Evolutionary conservation across 2,113 vertebrate genomes (phyloP), one percentile per base, ranked within the genome.

Genomic region (Corydoras sp.): DNA sequence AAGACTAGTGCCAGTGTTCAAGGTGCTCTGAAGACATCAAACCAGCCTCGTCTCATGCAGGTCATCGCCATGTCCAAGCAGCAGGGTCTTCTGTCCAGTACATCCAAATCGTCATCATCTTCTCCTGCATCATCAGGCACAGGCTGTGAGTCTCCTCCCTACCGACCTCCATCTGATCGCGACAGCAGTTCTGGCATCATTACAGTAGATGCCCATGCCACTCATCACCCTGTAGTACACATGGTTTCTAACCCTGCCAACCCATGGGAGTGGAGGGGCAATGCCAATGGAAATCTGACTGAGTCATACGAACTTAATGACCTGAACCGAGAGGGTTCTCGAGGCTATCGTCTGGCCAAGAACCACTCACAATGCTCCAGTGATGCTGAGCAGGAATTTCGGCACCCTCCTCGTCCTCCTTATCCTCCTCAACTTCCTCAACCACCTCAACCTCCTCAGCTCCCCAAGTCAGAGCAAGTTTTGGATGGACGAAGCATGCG

Each of bases 1-100:
- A 96, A 95, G 78, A 81, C 82, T 0, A 84, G 85, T 0, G 67
- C 65, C 29, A 80, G 68, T 8, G 82, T 84, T 12, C 75, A 56
- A 0, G 73, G 73, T 0, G 43, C 76, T 0, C 80, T 88, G 29
- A 0, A 84, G 0, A 74, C 89, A 11, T 86, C 91, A 71, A 93
- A 91, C 73, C 91, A 95, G 0, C 94, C 95, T 0, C 88, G 95
- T 9, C 89, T 96, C 13, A 91, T 96, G 86, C 96, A 98, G 80
- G 95, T 96, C 30, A 93, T 97, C 0, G 94, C 95, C 72, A 92
- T 96, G 94, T 93, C 95, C 11, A 97, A 96, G 82, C 92, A 91
- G 58, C 91, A 93, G 10, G 85, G 91, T 18, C 80, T 91, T 0
- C 83, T 90, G 1, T 85, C 87, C 0, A 85, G 13, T 1, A 74